Conservation (phyloP, 1,140 invertebrate genomes). For the Drosophila sturtevanti region DNA sequence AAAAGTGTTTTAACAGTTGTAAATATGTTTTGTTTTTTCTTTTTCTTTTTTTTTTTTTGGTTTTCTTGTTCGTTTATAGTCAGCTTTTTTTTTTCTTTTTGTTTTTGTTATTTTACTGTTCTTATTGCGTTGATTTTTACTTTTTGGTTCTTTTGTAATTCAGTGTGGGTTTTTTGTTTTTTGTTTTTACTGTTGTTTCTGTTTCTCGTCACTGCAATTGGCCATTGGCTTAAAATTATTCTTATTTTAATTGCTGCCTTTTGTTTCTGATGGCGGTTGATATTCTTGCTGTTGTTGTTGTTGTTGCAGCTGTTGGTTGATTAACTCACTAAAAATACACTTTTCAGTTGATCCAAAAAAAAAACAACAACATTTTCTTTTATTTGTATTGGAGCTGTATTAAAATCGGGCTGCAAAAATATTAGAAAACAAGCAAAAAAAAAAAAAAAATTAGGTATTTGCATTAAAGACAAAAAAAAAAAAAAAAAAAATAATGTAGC, state of each 20-base stretch:
- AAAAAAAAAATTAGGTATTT: neutral
- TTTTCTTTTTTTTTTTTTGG: too few relatives aligned
- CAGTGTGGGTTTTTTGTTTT: neutral
- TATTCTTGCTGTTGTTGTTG: neutral
- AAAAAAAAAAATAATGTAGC: neutral
- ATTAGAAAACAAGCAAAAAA: neutral
- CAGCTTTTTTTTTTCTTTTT: neutral
- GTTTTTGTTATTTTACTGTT: neutral
- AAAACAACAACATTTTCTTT: conserved; percentile 1
- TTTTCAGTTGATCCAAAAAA: conserved; percentile 7
- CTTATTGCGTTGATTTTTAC: neutral
- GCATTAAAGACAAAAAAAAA: neutral
- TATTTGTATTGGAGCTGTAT: neutral
- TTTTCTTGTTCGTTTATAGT: neutral
- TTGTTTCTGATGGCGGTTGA: neutral
- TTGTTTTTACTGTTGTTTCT: neutral
- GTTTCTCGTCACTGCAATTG: neutral
- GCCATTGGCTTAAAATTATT: neutral
- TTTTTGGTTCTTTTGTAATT: neutral
- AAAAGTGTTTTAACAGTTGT: neutral
- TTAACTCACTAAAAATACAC: conserved; percentile 1
- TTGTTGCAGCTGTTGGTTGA: neutral
- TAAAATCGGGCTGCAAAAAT: neutral
- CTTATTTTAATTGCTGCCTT: neutral
- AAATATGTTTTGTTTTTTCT: neutral